Conservation (phyloP, 2,797 vertebrate species). For the Rhinatrema bivittatum region DNA sequence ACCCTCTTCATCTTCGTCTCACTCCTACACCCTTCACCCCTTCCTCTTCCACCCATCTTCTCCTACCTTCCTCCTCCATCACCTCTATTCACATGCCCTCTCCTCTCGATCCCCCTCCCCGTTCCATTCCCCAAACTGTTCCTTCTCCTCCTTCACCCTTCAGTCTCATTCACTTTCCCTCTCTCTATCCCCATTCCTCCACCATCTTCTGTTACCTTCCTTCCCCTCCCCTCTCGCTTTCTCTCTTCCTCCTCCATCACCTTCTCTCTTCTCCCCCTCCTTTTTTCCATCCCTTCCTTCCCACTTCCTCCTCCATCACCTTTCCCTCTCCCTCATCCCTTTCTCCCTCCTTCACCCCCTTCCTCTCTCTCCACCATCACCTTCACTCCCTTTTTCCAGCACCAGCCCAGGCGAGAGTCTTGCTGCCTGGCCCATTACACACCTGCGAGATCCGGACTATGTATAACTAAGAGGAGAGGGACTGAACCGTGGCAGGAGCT, state of each 20-base stretch:
- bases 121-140: background rate
- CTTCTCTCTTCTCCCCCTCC: background rate
- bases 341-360: background rate
- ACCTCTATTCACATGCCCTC: no score
- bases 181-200: fast-evolving
- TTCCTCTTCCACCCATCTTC: background rate
- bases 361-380: background rate
- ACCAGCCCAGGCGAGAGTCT: no score
- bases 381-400: background rate
- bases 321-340: no score
- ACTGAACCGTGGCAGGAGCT: no score
- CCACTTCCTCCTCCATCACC: no score
- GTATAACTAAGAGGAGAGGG: no score
- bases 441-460: no score
- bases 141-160: background rate
- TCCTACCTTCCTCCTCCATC: background rate
- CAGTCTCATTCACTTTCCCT: background rate
- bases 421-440: no score
- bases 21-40: background rate
- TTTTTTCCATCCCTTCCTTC: no score
- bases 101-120: background rate
- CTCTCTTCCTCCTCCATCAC: no score
- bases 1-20: background rate
- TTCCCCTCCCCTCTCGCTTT: no score
- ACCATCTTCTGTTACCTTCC: no score